Conservation (phyloP, 2,888 invertebrate species). For the Noctua pronuba region DNA sequence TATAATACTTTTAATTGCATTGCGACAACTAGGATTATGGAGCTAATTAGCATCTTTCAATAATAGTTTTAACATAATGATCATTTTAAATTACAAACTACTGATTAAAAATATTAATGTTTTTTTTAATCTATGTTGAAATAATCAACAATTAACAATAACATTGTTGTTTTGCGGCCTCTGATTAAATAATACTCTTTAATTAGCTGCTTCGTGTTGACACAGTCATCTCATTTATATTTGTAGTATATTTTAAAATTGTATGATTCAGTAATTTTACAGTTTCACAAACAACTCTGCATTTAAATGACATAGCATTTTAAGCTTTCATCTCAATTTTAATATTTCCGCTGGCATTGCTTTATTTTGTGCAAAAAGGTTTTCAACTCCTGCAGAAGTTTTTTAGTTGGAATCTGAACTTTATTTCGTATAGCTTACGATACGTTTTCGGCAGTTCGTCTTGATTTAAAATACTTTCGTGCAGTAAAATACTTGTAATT, state of each 20-base stretch:
- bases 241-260: neutral
- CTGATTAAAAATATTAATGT: neutral
- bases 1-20: neutral
- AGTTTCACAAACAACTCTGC: neutral
- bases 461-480: neutral
- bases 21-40: too few relatives aligned
- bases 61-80: neutral
- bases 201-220: neutral
- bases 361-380: conserved; percentile 14
- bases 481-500: neutral
- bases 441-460: neutral
- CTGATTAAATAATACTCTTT: neutral
- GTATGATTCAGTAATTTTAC: neutral
- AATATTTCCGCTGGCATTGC: neutral
- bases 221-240: neutral
- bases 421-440: neutral
- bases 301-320: neutral
- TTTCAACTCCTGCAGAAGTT: neutral
- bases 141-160: neutral
- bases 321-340: neutral
- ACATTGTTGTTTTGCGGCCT: neutral
- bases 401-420: neutral
- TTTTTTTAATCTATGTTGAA: neutral
- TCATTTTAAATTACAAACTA: neutral
- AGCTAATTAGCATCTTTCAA: neutral